Base-by-base conservation (phyloP, 2,888 invertebrate genomes). In the Hypomecis atomaria region DNA sequence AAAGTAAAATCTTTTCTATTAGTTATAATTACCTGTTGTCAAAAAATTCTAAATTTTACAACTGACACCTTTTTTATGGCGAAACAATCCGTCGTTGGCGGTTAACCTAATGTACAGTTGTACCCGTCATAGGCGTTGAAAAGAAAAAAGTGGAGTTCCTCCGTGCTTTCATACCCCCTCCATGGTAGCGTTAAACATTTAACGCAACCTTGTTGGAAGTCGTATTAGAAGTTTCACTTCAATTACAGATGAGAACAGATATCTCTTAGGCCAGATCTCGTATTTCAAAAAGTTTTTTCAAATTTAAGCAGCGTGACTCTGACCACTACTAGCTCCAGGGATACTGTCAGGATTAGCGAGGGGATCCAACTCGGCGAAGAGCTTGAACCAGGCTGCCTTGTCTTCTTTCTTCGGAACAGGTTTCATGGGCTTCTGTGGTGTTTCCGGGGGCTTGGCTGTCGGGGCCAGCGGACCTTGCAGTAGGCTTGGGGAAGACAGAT, bases 351-450 rank as follows among this genome's bases (percentile, higher is more conserved):
- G 97, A 90, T 98, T 98, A 9, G 97, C 95, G 42, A 98, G 91
- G 0, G 98, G 98, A 90, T 99, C 98, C 63, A 99, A 88, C 86
- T 98, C 98, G 44, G 98, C 97, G 91, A 99, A 98, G 59, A 98
- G 91, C 86, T 97, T 97, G 82, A 97, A 95, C 98, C 98, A 99
- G 13, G 93, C 92, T 4, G 92, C 89, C 77, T 90, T 93, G 67
- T 94, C 94, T 63, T 93, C 94, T 73, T 93, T 94, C 72, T 94
- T 93, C 44, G 92, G 88, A 65, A 85, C 79, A 10, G 75, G 76
- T 67, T 77, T 71, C 11, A 59, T 67, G 2, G 78, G 71, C 44
- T 77, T 73, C 45, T 71, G 70, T 0, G 73, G 65, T 23, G 77
- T 67, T 59, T 78, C 75, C 8, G 71, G 59, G 37, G 62, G 45